Evolutionary conservation across 2,113 vertebrate species (phyloP), one percentile per base, ranked within the genome.

Genomic region (Tragelaphus imberbis): DNA sequence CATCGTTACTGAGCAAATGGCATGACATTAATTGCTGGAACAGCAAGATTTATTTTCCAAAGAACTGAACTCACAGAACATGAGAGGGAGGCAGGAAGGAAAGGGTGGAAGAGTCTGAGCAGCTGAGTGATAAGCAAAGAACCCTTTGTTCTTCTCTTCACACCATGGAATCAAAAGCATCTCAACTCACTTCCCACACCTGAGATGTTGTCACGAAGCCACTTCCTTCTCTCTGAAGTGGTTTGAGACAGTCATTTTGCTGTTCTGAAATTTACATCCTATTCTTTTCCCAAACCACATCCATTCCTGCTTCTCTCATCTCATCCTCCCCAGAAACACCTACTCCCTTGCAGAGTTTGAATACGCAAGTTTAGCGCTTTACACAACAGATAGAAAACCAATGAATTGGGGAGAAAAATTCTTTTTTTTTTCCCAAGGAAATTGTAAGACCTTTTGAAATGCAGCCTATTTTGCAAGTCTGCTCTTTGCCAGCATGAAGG

Each of bases 151-250:
- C 96, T 77, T 71, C 85, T 65, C 91, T 81, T 65, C 36, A 6
- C 86, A 63, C 71, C 51, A 3, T 0, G 10, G 93, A 97, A 93
- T 95, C 93, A 93, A 93, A 95, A 93, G n/a, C 80, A 53, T 79
- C n/a, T 77, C 88, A 77, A 61, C 85, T 94, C 44, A 40, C 89
- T 93, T 93, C 95, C 89, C 87, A 95, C 96, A 96, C 94, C 95
- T 97, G 97, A 96, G 87, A 93, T 89, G 88, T 75, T 97, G 94
- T 94, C 81, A 71, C n/a, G 11, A 33, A 94, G 81, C 63, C 84
- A 88, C 90, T 96, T 96, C 86, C 97, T 94, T 95, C 90, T 90
- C 92, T 92, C 47, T 94, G 87, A 94, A 97, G 87, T 93, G 86
- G 93, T 84, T 93, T 93, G 44, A 86, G 94, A 95, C 25, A 91